phyloP scores from a whole-genome alignment of 1,140 invertebrate genomes.

The Coboldia fuscipes region DNA sequence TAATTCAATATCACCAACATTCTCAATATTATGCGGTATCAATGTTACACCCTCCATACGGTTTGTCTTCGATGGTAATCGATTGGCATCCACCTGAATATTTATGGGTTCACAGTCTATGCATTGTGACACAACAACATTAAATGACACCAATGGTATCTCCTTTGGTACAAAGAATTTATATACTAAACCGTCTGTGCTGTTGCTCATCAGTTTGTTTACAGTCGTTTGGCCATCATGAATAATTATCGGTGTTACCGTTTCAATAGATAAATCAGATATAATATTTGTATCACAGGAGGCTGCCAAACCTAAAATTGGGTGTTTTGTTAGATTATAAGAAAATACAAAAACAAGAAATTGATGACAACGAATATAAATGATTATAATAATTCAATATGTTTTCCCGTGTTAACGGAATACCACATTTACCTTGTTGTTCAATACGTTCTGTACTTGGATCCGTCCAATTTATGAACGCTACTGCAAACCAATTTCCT shows the following conservation, averaged over 20 bases:
- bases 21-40: conserved; percentile 12
- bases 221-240: conserved; percentile 4
- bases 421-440: conserved; percentile 35
- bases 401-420: neutral
- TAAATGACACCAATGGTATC: conserved; percentile 12
- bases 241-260: conserved; percentile 5
- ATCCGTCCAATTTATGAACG: conserved; percentile 50
- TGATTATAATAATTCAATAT: neutral
- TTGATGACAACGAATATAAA: neutral
- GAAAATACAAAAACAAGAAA: neutral
- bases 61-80: conserved; percentile 8
- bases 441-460: conserved; percentile 42
- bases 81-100: conserved; percentile 14
- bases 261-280: conserved; percentile 15
- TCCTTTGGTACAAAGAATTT: conserved; percentile 22
- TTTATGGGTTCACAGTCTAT: conserved; percentile 12
- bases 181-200: conserved; percentile 14
- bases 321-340: neutral
- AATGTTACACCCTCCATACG: conserved; percentile 11
- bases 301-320: conserved; percentile 22
- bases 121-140: conserved; percentile 11
- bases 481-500: conserved; percentile 58
- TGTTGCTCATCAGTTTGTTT: conserved; percentile 4
- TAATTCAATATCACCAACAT: conserved; percentile 23
- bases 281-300: conserved; percentile 22